Base-by-base conservation (phyloP, 2,888 invertebrate species). In the Nomada fabriciana region DNA sequence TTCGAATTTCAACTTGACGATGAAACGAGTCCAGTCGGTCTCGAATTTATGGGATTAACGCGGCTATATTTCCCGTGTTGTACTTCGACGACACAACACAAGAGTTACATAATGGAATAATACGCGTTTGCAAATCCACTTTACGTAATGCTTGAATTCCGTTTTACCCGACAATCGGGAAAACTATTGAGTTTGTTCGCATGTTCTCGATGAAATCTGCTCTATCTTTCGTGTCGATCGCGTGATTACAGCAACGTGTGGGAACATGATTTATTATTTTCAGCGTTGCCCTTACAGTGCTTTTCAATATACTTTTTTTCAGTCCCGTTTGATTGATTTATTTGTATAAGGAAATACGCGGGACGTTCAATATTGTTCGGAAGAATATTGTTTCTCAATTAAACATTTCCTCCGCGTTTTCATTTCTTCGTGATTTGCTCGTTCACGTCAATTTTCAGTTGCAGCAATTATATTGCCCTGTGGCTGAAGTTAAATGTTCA, bases 101-200 rank as follows among this genome's bases (percentile, higher is more conserved):
- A 20, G 50, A 36, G 64, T 76, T 76, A 68, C 67, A 63, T 63
- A 59, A 64, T 76, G 79, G 69, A 69, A 76, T 79, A 64, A 63
- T 76, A 52, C 57, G 50, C 63, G 69, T 76, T 59, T 69, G 53
- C 18, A 55, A 60, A 76, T 76, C 76, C 76, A 60, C 74, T 77
- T 77, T 60, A 60, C 43, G 52, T 74, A 65, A 76, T 69, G 79
- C 43, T 76, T 59, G 29, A 76, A 76, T 76, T 69, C 64, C 64
- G 36, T 20, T 18, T 43, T 29, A 7, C 65, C 25, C 23, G 59
- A 53, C 65, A 69, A 50, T 52, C 29, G 63, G 20, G 18, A 1
- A 64, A 79, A 64, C 68, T 76, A 76, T 52, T 20, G 57, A 20
- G 69, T 42, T 52, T 23, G 43, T 23, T 25, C 29, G 59, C 9